Base-by-base conservation (phyloP, 2,797 vertebrate genomes). In the Gymnocypris eckloni region DNA sequence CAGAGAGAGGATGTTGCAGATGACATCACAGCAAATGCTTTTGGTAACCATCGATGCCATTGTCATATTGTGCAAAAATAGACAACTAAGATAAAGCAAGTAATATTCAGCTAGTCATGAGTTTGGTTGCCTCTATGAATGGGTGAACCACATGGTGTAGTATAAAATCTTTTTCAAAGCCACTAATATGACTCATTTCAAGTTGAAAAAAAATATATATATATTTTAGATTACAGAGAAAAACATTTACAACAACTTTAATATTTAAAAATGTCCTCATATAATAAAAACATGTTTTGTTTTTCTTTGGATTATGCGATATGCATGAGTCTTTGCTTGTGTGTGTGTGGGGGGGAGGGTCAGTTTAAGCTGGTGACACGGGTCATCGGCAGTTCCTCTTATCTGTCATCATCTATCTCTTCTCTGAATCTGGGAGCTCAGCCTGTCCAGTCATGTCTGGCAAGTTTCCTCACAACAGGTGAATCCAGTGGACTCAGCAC, bases 391-490 rank as follows among this genome's bases (percentile, higher is more conserved):
- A 72, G 84, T 86, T 89, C 79, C 76, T 69, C n/a, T 84, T 71
- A 89, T 89, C 89, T 89, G 90, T 82, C 89, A 89, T 86, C 69
- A 67, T 84, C 71, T 86, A 48, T 87, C 81, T 82, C 87, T 33
- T 33, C 87, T 73, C 56, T 66, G 79, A 79, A 81, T 84, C 86
- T 81, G 78, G 50, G 85, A 86, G 64, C 82, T 66, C 82, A 85
- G 83, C 71, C 82, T 85, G 88, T 81, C 85, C 80, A 91, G 92
- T 86, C 88, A 86, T 81, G 94, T 94, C 94, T 95, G 91, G 92
- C 94, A 92, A 92, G 90, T 93, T 92, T 92, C 89, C 84, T 88
- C 86, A 67, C 82, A 89, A 88, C 84, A 88, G 79, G 78, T 92
- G 88, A 92, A 92, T 87, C 82, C 73, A 41, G 48, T 87, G 89